Percentiles rank a stretch among this genome's conserved stretches.
Conservation (phyloP, 2,113 vertebrate genomes). For the Spheniscus mendiculus region DNA sequence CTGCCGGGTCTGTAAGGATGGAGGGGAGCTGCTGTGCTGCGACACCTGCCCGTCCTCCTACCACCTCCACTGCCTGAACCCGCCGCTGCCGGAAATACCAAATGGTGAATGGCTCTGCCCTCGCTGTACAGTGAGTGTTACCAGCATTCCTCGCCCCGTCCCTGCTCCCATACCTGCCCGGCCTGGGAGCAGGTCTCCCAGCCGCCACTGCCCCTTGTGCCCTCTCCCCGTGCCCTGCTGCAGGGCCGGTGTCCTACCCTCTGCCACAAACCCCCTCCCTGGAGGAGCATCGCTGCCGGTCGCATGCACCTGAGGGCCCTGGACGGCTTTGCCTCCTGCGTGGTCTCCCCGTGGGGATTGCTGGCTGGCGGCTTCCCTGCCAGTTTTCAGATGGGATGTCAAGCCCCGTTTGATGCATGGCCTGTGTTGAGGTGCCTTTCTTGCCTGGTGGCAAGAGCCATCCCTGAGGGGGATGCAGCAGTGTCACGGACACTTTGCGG, state of each 20-base stretch:
- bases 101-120: constrained; percentile 99
- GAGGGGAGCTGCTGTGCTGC: constrained; percentile 70
- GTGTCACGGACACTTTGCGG: rapidly evolving
- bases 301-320: rapidly evolving
- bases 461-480: neutral
- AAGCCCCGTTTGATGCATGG: neutral
- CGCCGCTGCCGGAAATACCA: constrained; percentile 94
- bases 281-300: rapidly evolving
- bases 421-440: neutral
- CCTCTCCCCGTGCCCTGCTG: rapidly evolving
- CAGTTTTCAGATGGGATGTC: neutral
- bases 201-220: neutral
- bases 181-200: neutral
- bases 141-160: neutral
- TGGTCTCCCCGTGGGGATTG: neutral
- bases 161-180: neutral
- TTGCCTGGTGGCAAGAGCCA: neutral
- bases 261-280: neutral
- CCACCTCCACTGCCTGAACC: constrained; percentile 96
- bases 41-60: constrained; percentile 80
- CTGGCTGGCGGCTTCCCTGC: neutral
- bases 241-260: rapidly evolving
- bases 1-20: constrained; percentile 96
- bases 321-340: neutral
- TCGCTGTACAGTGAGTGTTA: constrained; percentile 92